phyloP scores from a whole-genome alignment of 2,888 invertebrate genomes.

The Drosophila colorata region DNA sequence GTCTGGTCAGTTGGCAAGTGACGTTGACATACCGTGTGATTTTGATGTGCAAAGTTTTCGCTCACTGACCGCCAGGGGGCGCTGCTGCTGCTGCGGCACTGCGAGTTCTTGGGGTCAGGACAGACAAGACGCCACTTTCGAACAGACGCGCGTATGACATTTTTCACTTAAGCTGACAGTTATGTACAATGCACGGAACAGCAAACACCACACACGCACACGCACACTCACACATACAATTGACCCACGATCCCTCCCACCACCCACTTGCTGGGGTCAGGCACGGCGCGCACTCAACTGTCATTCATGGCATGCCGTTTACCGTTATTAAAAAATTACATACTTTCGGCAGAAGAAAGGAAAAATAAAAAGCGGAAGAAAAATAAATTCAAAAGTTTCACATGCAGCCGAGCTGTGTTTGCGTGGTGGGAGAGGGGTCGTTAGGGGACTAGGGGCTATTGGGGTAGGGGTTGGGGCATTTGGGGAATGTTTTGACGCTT shows the following conservation, averaged over 20 bases:
- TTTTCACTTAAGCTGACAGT: conserved; percentile 82
- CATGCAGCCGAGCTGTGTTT: conserved; percentile 44
- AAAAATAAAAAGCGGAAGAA: conserved; percentile 35
- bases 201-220: conserved; percentile 11
- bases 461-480: conserved; percentile 34
- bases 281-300: conserved; percentile 69
- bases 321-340: conserved; percentile 79
- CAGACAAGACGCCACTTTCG: conserved; percentile 36
- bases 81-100: conserved; percentile 17
- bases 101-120: conserved; percentile 31
- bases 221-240: not conserved
- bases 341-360: conserved; percentile 38
- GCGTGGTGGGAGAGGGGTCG: not conserved
- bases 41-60: conserved; percentile 59
- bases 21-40: conserved; percentile 72
- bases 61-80: conserved; percentile 43
- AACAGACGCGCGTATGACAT: conserved; percentile 75
- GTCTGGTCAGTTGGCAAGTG: conserved; percentile 53
- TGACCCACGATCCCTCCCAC: not conserved
- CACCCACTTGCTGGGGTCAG: conserved; percentile 25
- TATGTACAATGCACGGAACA: conserved; percentile 62
- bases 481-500: conserved; percentile 72
- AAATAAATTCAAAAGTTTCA: conserved; percentile 77
- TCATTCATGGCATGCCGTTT: conserved; percentile 77
- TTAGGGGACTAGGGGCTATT: not conserved